Evolutionary conservation across 64 coral and sea anemone species (phyloP).

Genomic region (Stichodactyla helianthus): DNA sequence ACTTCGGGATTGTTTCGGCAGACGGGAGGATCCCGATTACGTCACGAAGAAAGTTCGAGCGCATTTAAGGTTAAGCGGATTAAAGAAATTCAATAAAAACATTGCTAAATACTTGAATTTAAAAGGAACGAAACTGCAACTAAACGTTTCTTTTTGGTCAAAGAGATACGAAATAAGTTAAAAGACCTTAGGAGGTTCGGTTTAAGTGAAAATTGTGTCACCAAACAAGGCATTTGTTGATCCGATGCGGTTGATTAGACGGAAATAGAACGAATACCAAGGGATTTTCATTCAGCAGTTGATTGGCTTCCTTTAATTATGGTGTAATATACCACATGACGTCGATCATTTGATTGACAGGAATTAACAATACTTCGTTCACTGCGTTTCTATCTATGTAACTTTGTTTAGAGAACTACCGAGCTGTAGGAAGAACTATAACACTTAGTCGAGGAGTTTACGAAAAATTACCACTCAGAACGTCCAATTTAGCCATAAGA

Average conservation of each 20-base stretch:
- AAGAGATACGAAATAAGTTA: not conserved
- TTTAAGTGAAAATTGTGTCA: not conserved
- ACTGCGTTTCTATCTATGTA: constrained; percentile 19
- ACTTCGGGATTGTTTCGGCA: not conserved
- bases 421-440: not conserved
- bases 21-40: constrained; percentile 27
- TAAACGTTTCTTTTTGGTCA: not conserved
- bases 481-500: not conserved
- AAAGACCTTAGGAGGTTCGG: not conserved
- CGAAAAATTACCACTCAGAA: not conserved
- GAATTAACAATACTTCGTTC: constrained; percentile 32
- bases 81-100: not conserved
- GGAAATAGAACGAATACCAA: constrained; percentile 37
- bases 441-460: not conserved
- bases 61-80: not conserved
- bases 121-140: not conserved
- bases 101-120: not conserved
- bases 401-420: not conserved
- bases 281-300: constrained; percentile 42
- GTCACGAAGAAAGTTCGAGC: constrained; percentile 6
- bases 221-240: constrained; percentile 6
- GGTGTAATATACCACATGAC: constrained; percentile 42
- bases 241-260: constrained; percentile 8
- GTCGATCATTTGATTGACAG: constrained; percentile 80
- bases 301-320: constrained; percentile 58